Conservation (phyloP, 2,113 vertebrate genomes). For the Protobothrops flavoviridis region DNA sequence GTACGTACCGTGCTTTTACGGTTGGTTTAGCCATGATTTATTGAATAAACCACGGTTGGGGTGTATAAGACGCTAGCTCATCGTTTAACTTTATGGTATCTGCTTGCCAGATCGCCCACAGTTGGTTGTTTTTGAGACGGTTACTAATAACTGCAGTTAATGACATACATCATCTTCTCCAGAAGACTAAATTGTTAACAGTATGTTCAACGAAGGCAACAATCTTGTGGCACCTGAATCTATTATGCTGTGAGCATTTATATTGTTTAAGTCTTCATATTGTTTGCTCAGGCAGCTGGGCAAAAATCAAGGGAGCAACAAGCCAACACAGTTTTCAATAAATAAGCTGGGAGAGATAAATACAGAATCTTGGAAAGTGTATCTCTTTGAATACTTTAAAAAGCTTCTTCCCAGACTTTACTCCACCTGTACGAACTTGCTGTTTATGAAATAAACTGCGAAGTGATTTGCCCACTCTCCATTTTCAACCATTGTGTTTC, state of each 20-base stretch:
- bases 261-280: not conserved
- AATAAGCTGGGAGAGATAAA: not conserved
- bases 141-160: not conserved
- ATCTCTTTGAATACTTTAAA: not conserved
- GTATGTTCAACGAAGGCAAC: not conserved
- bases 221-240: not conserved
- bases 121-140: not conserved
- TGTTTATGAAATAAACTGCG: not conserved
- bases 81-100: not conserved
- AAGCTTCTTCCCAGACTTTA: not conserved
- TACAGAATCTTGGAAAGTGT: not conserved
- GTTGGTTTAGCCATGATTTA: not conserved
- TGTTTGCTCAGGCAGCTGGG: not conserved
- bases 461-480: not conserved
- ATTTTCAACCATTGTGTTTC: not conserved
- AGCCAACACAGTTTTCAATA: not conserved
- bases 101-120: not conserved
- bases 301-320: not conserved
- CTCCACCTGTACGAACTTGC: not conserved
- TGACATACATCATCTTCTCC: not conserved
- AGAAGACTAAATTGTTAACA: not conserved
- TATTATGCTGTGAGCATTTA: not conserved
- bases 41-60: not conserved
- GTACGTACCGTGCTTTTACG: not conserved
- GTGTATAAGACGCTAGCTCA: not conserved